Evolutionary conservation across 2,888 invertebrate species (phyloP), one percentile per base, ranked within the genome.

Genomic region (Ypsolopha scabrella): DNA sequence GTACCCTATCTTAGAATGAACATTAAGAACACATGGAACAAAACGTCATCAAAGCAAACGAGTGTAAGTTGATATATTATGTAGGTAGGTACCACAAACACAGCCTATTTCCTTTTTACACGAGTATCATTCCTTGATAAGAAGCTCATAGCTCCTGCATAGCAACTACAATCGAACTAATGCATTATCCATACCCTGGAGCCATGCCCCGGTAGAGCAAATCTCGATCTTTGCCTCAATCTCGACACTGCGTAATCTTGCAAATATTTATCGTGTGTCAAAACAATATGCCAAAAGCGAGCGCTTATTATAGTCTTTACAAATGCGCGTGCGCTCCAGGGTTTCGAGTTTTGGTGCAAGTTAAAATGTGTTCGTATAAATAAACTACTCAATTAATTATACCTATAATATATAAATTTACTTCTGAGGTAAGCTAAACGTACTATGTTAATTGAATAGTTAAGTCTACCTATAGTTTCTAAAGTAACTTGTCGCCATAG

Each of bases 221-320:
- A 47, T 47, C 36, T 47, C 54, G 72, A 77, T 77, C 73, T 63
- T 57, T 54, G 55, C 58, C 62, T 67, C 72, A 73, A 80, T 80
- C 76, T 76, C 62, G 56, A 58, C 60, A 62, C 69, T 62, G 67
- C 68, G 68, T 67, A 76, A 78, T 79, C 78, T 75, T 58, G 62
- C 75, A 78, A 80, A 82, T 80, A 83, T 83, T 80, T 83, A 83
- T 85, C 72, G 76, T 74, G 72, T 85, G 85, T 83, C 83, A 83
- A 83, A 82, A 77, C 75, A 80, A 81, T 80, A 82, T 77, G 83
- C 83, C 85, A 81, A 85, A 83, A 76, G 76, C 68, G 71, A 63
- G 67, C 71, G 75, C 81, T 82, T 83, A 82, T 83, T 83, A 82
- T 70, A 71, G 68, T 79, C 81, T 81, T 82, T 81, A 83, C 80